Conservation (phyloP, 92 coral and sea anemone genomes). For the Paramuricea clavata region DNA sequence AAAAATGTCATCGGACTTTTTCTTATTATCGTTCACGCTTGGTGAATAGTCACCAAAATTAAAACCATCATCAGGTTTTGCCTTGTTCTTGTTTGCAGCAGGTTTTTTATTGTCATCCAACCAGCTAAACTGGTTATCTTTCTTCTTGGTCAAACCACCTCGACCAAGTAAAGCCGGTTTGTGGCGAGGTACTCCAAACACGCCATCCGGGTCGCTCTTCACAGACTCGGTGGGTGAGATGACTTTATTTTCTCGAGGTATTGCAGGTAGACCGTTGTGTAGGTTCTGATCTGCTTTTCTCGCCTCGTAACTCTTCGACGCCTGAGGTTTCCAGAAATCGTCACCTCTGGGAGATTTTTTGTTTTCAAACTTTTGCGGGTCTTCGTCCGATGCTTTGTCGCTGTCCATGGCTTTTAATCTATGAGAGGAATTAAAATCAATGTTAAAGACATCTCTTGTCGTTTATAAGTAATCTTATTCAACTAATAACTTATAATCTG, state of each 20-base stretch:
- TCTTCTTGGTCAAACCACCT: slow-evolving; percentile 20
- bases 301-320: slow-evolving; percentile 72
- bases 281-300: slow-evolving; percentile 90
- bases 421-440: not conserved
- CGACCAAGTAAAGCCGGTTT: slow-evolving; percentile 44
- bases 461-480: no score
- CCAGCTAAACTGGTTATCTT: slow-evolving; percentile 22
- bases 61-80: slow-evolving; percentile 70
- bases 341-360: slow-evolving; percentile 55
- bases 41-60: slow-evolving; percentile 88
- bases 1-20: slow-evolving; percentile 54
- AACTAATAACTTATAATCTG: no score
- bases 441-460: not conserved
- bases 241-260: slow-evolving; percentile 66
- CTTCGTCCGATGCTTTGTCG: slow-evolving; percentile 63
- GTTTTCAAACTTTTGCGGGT: slow-evolving; percentile 45
- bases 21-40: slow-evolving; percentile 46
- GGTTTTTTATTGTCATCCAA: slow-evolving; percentile 64
- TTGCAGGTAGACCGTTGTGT: slow-evolving; percentile 94
- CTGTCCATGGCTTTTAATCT: slow-evolving; percentile 51
- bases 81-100: slow-evolving; percentile 65
- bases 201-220: slow-evolving; percentile 43
- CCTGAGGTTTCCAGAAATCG: slow-evolving; percentile 58
- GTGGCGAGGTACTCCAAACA: not conserved
- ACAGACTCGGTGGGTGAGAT: slow-evolving; percentile 30